A percentile compares a stretch with the other conserved stretches of the same genome.
phyloP scores from a whole-genome alignment of 1,140 invertebrate genomes.

The Physella acuta region DNA sequence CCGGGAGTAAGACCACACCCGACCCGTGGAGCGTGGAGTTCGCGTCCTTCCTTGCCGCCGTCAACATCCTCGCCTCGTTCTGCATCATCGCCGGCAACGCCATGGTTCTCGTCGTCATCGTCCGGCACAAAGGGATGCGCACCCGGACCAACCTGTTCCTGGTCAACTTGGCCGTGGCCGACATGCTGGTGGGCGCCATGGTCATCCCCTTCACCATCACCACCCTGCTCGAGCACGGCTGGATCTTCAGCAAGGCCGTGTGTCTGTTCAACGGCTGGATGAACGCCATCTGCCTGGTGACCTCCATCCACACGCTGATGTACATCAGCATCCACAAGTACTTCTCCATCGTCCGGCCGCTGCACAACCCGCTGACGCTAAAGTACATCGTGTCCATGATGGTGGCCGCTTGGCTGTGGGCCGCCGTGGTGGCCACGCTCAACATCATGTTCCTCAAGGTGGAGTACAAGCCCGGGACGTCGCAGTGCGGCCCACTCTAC shows the following conservation, averaged over 20 bases:
- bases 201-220: constrained; percentile 60
- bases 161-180: constrained; percentile 61
- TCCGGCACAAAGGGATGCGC: constrained; percentile 58
- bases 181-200: constrained; percentile 59
- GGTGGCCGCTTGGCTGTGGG: constrained; percentile 60
- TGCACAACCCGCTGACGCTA: constrained; percentile 55
- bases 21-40: constrained; percentile 28
- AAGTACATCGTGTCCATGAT: constrained; percentile 60
- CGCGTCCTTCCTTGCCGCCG: constrained; percentile 26
- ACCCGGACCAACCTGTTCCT: constrained; percentile 62
- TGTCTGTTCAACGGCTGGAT: constrained; percentile 62
- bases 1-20: neutral
- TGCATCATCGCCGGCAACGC: constrained; percentile 38
- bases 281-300: constrained; percentile 60
- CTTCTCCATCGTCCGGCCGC: constrained; percentile 60
- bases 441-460: constrained; percentile 55
- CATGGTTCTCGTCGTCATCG: constrained; percentile 58
- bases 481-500: constrained; percentile 61
- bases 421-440: constrained; percentile 50
- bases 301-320: constrained; percentile 63
- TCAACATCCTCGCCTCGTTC: constrained; percentile 29
- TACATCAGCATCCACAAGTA: constrained; percentile 61
- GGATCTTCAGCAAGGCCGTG: constrained; percentile 50
- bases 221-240: constrained; percentile 55
- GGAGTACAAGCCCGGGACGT: constrained; percentile 57